Conservation (phyloP, 1,140 invertebrate species). For the Megalonaias nervosa region DNA sequence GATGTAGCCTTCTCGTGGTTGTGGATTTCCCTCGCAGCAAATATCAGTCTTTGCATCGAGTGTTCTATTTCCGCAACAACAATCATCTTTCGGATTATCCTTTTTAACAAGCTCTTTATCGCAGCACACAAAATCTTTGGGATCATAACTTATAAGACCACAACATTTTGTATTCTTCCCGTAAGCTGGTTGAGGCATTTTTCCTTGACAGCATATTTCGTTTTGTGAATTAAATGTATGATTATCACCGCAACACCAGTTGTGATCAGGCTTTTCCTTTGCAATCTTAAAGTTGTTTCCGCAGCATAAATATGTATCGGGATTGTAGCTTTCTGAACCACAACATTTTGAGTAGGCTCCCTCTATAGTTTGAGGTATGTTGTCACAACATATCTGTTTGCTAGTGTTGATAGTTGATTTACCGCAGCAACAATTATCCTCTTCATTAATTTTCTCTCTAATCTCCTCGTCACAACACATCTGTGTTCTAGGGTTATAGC, state of each 20-base stretch:
- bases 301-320: constrained; percentile 21
- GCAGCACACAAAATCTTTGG: constrained; percentile 21
- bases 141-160: constrained; percentile 25
- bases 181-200: constrained; percentile 7
- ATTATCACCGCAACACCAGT: constrained; percentile 34
- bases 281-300: constrained; percentile 3
- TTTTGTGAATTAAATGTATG: constrained; percentile 27
- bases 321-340: constrained; percentile 26
- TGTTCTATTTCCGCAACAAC: constrained; percentile 23
- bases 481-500: background rate
- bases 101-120: constrained; percentile 25
- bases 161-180: constrained; percentile 31
- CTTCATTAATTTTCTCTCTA: background rate
- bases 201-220: constrained; percentile 29
- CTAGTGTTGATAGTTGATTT: constrained; percentile 13
- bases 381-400: constrained; percentile 28
- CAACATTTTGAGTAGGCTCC: constrained; percentile 30
- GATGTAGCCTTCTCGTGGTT: constrained; percentile 20
- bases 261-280: constrained; percentile 15
- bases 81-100: constrained; percentile 16
- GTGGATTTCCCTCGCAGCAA: constrained; percentile 31
- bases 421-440: constrained; percentile 24
- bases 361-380: constrained; percentile 21
- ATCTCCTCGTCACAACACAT: constrained; percentile 19
- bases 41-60: constrained; percentile 22